A percentile compares a stretch with the other conserved stretches of the same genome.
Evolutionary conservation across 2,797 vertebrate genomes (phyloP).

Genomic region (Brotogeris chrysoptera): DNA sequence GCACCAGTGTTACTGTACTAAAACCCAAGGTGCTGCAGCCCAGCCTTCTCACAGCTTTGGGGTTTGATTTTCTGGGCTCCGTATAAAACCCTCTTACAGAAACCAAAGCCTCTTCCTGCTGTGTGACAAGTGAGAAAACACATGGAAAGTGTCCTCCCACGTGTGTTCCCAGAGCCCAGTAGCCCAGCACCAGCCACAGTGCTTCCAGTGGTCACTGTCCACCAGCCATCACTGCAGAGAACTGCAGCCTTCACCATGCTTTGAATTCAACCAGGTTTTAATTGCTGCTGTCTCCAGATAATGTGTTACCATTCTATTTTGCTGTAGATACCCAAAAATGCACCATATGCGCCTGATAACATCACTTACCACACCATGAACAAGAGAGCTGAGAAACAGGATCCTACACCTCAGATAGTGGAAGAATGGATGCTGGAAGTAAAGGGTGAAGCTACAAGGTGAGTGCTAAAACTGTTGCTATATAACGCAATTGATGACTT

Average conservation of each 20-base stretch:
- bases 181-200: neutral
- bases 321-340: constrained; percentile 49
- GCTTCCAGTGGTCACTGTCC: neutral
- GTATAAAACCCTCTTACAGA: neutral
- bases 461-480: neutral
- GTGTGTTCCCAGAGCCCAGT: neutral
- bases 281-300: neutral
- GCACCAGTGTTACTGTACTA: neutral
- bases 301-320: neutral
- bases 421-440: neutral
- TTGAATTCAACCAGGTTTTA: neutral
- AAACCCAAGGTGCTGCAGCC: neutral
- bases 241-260: neutral
- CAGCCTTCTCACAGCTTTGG: neutral
- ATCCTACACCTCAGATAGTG: neutral
- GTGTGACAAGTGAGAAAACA: neutral
- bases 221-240: neutral
- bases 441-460: constrained; percentile 60
- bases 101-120: neutral
- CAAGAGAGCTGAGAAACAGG: neutral
- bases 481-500: rapidly evolving
- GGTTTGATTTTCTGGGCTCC: neutral
- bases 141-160: rapidly evolving
- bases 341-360: constrained; percentile 11
- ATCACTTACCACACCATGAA: neutral